phyloP scores from a whole-genome alignment of 37 sponge, comb jelly and placozoan genomes.

The Halisarca cf. caerulea region DNA sequence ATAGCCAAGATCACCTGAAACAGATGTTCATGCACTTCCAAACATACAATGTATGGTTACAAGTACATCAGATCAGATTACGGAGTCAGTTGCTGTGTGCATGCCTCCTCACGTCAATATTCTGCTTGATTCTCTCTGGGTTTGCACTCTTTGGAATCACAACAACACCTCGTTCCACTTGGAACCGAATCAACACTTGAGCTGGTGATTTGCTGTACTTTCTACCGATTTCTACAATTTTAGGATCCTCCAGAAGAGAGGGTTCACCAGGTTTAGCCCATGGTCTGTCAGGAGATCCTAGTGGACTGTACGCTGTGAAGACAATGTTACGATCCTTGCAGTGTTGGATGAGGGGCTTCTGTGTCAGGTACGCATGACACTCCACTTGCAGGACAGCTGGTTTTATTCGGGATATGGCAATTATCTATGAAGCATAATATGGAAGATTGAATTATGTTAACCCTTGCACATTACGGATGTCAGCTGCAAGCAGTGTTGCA shows the following conservation, averaged over 20 bases:
- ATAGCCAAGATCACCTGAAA: too few species aligned
- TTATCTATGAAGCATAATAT: too few species aligned
- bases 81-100: too few species aligned
- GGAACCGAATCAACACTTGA: conserved; percentile 83
- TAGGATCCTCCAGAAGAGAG: conserved; percentile 69
- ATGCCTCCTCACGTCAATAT: conserved; percentile 79
- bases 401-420: conserved; percentile 60
- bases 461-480: too few species aligned
- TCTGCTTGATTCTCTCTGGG: conserved; percentile 72
- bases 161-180: conserved; percentile 73
- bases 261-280: conserved; percentile 91
- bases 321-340: conserved; percentile 46
- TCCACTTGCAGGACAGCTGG: conserved; percentile 89
- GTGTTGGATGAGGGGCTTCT: conserved; percentile 64
- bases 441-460: too few species aligned
- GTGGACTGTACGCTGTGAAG: conserved; percentile 82
- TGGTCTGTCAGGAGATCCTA: conserved; percentile 88
- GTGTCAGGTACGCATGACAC: conserved; percentile 86
- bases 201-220: conserved; percentile 81
- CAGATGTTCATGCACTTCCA: too few species aligned
- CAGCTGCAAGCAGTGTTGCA: too few species aligned
- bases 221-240: conserved; percentile 66
- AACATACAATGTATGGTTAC: too few species aligned
- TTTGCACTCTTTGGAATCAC: conserved; percentile 92
- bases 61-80: too few species aligned